Evolutionary conservation across 2,888 invertebrate genomes (phyloP), one percentile per base, ranked within the genome.

Genomic region (Isotomurus palustris): DNA sequence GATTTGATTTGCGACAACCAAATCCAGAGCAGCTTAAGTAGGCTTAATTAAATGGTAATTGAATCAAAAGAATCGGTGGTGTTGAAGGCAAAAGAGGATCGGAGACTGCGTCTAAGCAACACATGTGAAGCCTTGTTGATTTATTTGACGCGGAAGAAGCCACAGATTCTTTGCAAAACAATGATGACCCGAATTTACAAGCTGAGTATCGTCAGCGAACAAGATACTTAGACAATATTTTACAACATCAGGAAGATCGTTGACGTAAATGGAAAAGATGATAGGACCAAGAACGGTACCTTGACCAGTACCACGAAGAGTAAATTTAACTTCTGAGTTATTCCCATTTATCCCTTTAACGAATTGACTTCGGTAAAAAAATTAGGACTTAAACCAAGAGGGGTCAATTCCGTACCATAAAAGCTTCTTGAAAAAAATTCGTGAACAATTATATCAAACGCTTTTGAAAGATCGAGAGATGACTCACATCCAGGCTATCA

Each of bases 401-500:
- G 10, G 8, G 17, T 44, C 21, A 40, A 62, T 53, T 17, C 58
- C 58, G 41, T 62, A 56, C 49, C 56, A 62, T 2, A 14, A 14
- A 12, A 56, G 36, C 28, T 58, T 61, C 17, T 49, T 5, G 2
- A 45, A 10, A 12, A 57, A n/a, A 57, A 21, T 2, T 60, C 51
- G 1, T 41, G 14, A 28, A 50, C 36, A 1, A 49, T n/a, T 10
- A 21, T 24, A 21, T 58, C 61, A 47, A 56, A 60, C 1, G 60
- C 60, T 32, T 58, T 58, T 10, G 48, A 17, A 10, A 61, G 10
- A 43, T 61, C 61, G 1, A 57, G 43, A 17, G 54, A 62, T 17
- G 5, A 12, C 17, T 14, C 58, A 58, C 35, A 53, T 49, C 2
- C 54, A 17, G 2, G 50, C 38, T 21, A 55, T 22, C 10, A 58